Base-by-base conservation (phyloP, 2,888 invertebrate genomes). In the Drosophila peninsularis region DNA sequence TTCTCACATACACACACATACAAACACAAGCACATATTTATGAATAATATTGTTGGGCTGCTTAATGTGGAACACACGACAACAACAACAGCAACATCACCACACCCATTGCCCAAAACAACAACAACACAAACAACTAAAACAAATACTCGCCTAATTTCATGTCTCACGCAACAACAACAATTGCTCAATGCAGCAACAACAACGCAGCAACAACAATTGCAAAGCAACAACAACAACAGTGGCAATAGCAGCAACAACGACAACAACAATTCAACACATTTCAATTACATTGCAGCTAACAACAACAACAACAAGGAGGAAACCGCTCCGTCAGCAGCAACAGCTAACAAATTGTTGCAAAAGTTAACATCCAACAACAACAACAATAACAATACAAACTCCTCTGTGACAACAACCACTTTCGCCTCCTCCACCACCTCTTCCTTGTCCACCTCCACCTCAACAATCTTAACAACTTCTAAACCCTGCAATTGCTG, bases 11-110 rank as follows among this genome's bases (percentile, higher is more conserved):
- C 42, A 37, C 7, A 19, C 21, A 27, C 10, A 44, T 10, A 34
- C 24, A 39, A 24, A 21, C 37, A 58, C 50, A 58, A 65, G 69
- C 65, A 55, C 58, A 71, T 79, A 85, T 87, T 80, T 90, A 90
- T 90, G 87, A 86, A 86, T 86, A 89, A 88, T 80, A 88, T 80
- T 86, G 78, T 80, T 82, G 80, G 75, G 79, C 72, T 81, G 47
- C 62, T 74, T 66, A 34, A 62, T 74, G 74, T 74, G 75, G 67
- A 62, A 63, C 27, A 56, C 64, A 47, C 63, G 81, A 62, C 78
- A 73, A 61, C 58, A 75, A 53, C 63, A 54, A 49, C 32, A 65
- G 14, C 49, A 57, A 9, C 45, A 50, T 3, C 37, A 58, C 47
- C 63, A 71, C 47, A 62, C 52, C 44, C 64, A 66, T 39, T 45